Evolutionary conservation across 2,113 vertebrate species (phyloP), one percentile per base, ranked within the genome.

Genomic region (Cranoglanis bouderius): DNA sequence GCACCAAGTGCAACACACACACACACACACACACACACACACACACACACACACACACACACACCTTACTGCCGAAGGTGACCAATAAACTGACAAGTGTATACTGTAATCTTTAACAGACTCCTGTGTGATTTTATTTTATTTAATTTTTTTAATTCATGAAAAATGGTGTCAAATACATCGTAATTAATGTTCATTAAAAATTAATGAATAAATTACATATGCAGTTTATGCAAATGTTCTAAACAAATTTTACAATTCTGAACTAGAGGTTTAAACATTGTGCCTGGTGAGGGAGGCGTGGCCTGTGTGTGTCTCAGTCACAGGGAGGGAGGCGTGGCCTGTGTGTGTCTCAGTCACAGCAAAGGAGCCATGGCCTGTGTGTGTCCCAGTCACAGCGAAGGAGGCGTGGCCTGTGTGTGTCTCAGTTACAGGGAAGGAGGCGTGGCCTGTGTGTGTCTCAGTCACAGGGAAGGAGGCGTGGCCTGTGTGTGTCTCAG

Each of bases 1-100:
- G 86, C 92, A 93, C 89, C 93, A 90, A 87, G 46, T 90, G 88
- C 86, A 88, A 87, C 75, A 89, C 87, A 88, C 81, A 87, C 77
- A 90, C 91, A 91, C 85, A 77, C 85, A 87, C 88, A 93, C 91
- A 90, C 82, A 92, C 91, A 93, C 89, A 93, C 75, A 92, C 87
- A 92, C 91, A 92, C 90, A 49, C 63, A 43, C 87, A 74, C 78
- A 81, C 63, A 81, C 70, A 77, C 82, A 91, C 88, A 85, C 82
- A 91, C 88, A 91, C 91, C 85, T 87, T 85, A 92, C 90, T 91
- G 82, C 87, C 92, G 92, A 92, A 94, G 93, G 92, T 91, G 92
- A 92, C 94, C 92, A 95, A 96, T 96, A 96, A 96, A 93, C 88
- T 87, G 91, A 92, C 43, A 86, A 89, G 89, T 92, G 65, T 87